These are phyloP conservation scores for Balaeniceps rex DNA, from an alignment of 2,113 vertebrate species.

Conservation along the genomic window DNA sequence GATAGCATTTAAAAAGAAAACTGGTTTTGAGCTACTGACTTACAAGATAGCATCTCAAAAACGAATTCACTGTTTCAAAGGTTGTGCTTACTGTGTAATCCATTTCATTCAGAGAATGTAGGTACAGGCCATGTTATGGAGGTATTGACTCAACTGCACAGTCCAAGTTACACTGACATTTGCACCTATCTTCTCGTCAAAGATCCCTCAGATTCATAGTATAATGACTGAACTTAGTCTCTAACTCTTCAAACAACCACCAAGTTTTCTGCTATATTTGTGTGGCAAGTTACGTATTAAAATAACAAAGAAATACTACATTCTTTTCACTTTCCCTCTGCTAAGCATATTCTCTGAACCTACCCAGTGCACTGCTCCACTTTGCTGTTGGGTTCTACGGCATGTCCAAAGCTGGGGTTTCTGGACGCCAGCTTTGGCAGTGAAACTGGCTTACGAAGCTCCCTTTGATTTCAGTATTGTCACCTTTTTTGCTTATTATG, in stretches of 20 bases:
- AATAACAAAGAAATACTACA: not conserved
- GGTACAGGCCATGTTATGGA: not conserved
- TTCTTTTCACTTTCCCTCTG: not conserved
- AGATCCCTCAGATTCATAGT: not conserved
- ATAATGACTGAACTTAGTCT: not conserved
- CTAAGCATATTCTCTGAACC: not conserved
- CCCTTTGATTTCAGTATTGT: not conserved
- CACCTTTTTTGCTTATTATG: not conserved
- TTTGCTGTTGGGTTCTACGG: not conserved
- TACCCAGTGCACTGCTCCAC: fast-evolving
- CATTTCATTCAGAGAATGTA: not conserved
- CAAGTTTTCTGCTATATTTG: not conserved
- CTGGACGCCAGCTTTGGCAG: not conserved
- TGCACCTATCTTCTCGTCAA: not conserved
- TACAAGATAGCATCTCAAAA: not conserved
- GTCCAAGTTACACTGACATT: not conserved
- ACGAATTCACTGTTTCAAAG: conserved; percentile 26
- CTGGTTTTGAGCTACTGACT: conserved; percentile 10
- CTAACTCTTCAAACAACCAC: not conserved
- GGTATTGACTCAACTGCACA: not conserved
- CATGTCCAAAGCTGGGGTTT: not conserved
- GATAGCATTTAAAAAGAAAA: conserved; percentile 2
- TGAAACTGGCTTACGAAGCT: not conserved
- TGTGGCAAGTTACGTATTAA: not conserved
- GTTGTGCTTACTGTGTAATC: not conserved